Evolutionary conservation across 1,140 invertebrate genomes (phyloP), one percentile per base, ranked within the genome.

Genomic region (Pogonomyrmex californicus): DNA sequence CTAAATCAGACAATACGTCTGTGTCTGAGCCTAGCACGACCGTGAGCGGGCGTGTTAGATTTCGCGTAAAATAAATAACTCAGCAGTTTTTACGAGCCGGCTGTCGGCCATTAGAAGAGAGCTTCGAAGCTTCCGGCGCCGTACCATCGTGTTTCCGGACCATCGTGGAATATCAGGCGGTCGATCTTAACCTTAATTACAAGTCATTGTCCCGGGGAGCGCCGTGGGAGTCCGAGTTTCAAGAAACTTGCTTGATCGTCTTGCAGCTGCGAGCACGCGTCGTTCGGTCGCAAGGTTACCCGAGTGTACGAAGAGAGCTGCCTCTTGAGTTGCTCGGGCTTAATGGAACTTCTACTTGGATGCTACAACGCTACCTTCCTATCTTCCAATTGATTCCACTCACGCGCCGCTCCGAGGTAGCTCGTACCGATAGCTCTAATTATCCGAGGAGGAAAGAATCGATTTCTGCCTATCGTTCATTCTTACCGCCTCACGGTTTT

Each of bases 301-400:
- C 54, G 56, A 88, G 62, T 56, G 62, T 70, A 73, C 88, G 87
- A 86, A 77, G 75, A 62, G 73, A 56, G 82, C 60, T 71, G 83
- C 87, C 63, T 89, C 88, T 88, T 49, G 79, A 83, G 79, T 62
- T 75, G n/a, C 38, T 47, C 56, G 47, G 9, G 83, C 73, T 89
- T 90, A 90, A 90, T 90, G 88, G 86, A 87, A 90, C 78, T 85
- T 90, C 85, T 54, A 73, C 82, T 88, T 81, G 71, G 62, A 88
- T 70, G 86, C 49, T 73, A 85, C 81, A 85, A 62, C 79, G 44
- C 66, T 75, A 23, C 56, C 54, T 49, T 38, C 78, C 70, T 30
- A 62, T 73, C 81, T 77, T 71, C 63, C 81, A 82, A 91, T 86
- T 88, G 89, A 90, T 90, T 90, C 88, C 63, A 62, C 79, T 90